phyloP scores from a whole-genome alignment of 2,797 vertebrate genomes.

The Chelmon rostratus region DNA sequence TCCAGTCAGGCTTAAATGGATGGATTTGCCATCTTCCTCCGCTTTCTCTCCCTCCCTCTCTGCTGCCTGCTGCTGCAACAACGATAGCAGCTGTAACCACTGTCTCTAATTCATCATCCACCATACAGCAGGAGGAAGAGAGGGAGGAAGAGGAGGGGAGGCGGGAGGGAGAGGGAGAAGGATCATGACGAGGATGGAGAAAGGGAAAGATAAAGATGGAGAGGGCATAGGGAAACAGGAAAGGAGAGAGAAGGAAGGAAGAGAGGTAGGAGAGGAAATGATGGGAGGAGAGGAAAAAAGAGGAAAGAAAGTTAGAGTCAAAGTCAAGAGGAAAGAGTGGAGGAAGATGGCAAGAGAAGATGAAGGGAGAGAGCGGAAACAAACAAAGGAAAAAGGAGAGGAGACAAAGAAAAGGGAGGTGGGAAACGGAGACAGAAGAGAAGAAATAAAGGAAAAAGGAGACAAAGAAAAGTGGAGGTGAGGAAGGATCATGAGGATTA shows the following conservation, averaged over 20 bases:
- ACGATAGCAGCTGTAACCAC: constrained; percentile 46
- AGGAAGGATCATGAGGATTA: background rate
- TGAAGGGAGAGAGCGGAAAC: background rate
- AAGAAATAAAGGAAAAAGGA: background rate
- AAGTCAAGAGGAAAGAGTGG: background rate
- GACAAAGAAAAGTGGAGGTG: background rate
- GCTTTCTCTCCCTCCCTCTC: constrained; percentile 6
- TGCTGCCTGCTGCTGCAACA: constrained; percentile 29
- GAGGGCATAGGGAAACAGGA: no score
- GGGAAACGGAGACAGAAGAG: background rate
- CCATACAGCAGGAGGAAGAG: constrained; percentile 1
- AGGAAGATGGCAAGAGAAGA: no score
- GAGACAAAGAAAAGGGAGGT: background rate
- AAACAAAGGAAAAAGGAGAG: background rate
- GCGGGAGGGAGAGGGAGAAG: no score
- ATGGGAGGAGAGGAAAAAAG: no score
- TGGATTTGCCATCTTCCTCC: constrained; percentile 19
- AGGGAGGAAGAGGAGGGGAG: no score
- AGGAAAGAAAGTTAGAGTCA: no score
- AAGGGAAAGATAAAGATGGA: no score
- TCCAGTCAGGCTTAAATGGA: constrained; percentile 13
- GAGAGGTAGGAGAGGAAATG: no score
- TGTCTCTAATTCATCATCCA: constrained; percentile 58
- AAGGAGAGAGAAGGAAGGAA: background rate
- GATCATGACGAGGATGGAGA: background rate